phyloP scores from a whole-genome alignment of 2,113 vertebrate genomes.

The Ovis canadensis region DNA sequence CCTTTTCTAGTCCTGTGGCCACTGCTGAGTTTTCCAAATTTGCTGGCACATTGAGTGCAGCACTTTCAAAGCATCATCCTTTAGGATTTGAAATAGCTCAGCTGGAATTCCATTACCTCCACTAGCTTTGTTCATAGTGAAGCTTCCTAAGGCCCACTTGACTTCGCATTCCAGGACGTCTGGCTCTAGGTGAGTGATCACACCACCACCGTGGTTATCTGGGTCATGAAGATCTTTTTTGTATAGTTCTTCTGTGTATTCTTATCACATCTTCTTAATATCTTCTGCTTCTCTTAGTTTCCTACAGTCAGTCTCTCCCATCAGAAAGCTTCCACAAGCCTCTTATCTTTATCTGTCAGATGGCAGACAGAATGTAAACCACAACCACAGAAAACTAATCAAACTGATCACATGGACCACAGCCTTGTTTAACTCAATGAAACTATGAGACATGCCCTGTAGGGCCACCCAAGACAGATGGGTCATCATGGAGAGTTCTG shows the following conservation, averaged over 20 bases:
- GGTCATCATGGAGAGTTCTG: background rate
- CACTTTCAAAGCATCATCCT: background rate
- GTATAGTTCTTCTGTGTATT: background rate
- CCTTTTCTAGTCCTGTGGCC: background rate
- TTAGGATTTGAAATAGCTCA: background rate
- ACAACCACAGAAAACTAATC: background rate
- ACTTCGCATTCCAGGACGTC: background rate
- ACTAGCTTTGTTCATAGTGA: background rate
- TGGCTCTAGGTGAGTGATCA: background rate
- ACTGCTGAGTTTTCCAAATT: background rate
- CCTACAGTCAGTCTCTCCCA: background rate
- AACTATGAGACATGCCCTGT: background rate
- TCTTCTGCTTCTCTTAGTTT: background rate
- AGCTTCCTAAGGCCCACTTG: background rate
- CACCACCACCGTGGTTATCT: background rate
- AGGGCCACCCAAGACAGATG: background rate
- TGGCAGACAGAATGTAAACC: background rate
- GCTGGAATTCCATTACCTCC: background rate
- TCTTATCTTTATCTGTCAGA: background rate
- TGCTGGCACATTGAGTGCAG: background rate
- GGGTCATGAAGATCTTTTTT: background rate
- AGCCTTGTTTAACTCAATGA: background rate
- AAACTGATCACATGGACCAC: background rate
- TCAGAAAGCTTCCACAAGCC: background rate
- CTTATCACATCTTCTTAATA: background rate